Conservation (phyloP, 2,888 invertebrate genomes). For the Pheosia gnoma region DNA sequence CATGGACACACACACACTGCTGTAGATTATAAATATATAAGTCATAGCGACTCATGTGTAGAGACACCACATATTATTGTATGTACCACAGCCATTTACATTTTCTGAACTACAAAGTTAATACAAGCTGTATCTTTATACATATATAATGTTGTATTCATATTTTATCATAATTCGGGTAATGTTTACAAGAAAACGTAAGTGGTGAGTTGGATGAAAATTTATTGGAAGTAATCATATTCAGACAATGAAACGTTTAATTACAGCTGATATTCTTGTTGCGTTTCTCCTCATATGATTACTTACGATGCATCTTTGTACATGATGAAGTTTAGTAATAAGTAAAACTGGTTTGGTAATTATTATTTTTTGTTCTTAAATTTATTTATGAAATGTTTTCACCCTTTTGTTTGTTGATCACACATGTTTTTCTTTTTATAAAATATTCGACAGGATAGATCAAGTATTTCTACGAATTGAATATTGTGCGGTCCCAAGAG, state of each 20-base stretch:
- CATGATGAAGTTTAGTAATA: too few species aligned
- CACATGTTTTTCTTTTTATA: background rate
- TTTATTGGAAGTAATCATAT: slow-evolving; percentile 2
- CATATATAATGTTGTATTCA: too few species aligned
- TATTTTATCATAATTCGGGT: too few species aligned
- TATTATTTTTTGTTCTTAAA: too few species aligned
- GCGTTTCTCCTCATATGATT: background rate
- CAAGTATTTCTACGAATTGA: too few species aligned
- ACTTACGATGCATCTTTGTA: background rate
- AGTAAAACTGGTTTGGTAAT: too few species aligned
- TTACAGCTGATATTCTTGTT: background rate
- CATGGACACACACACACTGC: background rate
- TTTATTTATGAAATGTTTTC: background rate
- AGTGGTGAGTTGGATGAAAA: background rate
- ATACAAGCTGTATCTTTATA: background rate
- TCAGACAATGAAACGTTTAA: background rate
- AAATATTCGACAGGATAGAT: background rate
- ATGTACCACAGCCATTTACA: background rate
- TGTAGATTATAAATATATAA: background rate
- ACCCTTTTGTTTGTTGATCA: background rate
- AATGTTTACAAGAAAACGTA: background rate
- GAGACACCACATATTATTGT: background rate
- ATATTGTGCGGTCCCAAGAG: too few species aligned
- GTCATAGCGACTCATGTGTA: background rate
- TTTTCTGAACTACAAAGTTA: background rate